Evolutionary conservation across 2,888 invertebrate species (phyloP), one percentile per base, ranked within the genome.

Genomic region (Nemoura dubitans): DNA sequence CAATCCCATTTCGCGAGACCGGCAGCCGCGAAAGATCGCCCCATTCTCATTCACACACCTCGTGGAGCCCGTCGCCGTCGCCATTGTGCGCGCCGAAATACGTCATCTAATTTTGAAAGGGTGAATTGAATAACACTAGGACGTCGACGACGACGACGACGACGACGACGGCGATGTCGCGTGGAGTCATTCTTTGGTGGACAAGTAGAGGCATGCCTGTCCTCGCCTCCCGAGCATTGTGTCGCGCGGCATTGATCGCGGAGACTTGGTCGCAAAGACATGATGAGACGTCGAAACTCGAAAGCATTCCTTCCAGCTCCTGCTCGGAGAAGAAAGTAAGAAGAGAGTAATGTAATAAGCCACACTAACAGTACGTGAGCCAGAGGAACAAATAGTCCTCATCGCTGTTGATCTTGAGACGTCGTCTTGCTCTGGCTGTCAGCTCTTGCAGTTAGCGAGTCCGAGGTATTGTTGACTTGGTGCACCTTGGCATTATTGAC

Each of bases 281-380:
- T 10, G 36, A 36, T 36, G 36, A 36, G 36, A 59, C 14, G 59
- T 59, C 59, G 59, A 59, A 59, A 59, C 16, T 59, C 59, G 59
- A 59, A 59, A 59, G 59, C 59, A 59, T 59, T 59, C 59, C 59
- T 59, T 59, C 16, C 59, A 7, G 10, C 21, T 14, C 21, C 21
- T 10, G 16, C 21, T 59, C 16, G 16, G 21, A 1, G 59, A 59
- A 59, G 59, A 59, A 59, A 59, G 59, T 59, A 59, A 78, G 78
- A 78, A 28, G 78, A 78, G 78, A 78, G 78, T 78, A 78, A 78
- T 78, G 78, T 26, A 78, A 78, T 78, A 78, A 78, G 78, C 78
- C 78, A 28, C 27, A 78, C 78, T 21, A 78, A 78, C 78, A 78
- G 78, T 28, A 27, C 78, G 78, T 27, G 27, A 10, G 78, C 27